Base-by-base conservation (phyloP, 2,797 vertebrate species). In the Hyperoplus immaculatus region DNA sequence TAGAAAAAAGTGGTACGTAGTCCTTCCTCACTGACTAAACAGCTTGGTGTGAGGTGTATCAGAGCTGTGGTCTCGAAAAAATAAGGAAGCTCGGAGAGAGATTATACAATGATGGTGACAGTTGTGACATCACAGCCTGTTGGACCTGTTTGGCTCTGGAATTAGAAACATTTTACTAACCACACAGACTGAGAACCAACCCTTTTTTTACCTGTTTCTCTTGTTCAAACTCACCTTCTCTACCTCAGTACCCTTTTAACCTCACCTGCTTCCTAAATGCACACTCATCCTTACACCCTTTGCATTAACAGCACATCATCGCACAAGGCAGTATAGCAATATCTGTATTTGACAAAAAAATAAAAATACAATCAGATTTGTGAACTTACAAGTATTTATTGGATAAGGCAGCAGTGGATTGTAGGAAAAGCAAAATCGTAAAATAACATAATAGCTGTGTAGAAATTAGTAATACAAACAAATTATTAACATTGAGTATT, bases 101-200 rank as follows among this genome's bases (percentile, higher is more conserved):
- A 41, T 1, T 45, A 14, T 60, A 70, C 70, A 61, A 72, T 70
- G 75, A 16, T 69, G 79, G 58, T 63, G 71, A 36, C 38, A 61
- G 64, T 4, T 0, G 56, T 82, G 87, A 87, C 81, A 75, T 84
- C 77, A 78, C 64, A 83, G 78, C 86, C 85, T 66, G 91, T 21
- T 55, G 1, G 70, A 92, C 92, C 86, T 63, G 93, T 92, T 93
- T 42, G 45, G 0, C 41, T 75, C 66, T 78, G 90, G 87, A 90
- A 92, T 91, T 77, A 58, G 54, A 90, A 88, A 75, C 61, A 91
- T 91, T 80, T 86, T 1, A 38, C 49, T 56, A 71, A 29, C 45
- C 57, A 65, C 29, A 53, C 29, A 53, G 18, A 69, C 8, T 39
- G 15, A 65, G 75, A 69, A 73, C 81, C 69, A 63, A 50, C 66